These are phyloP conservation scores for Corythoichthys intestinalis DNA, from an alignment of 2,113 vertebrate genomes.

Conservation along the genomic window DNA sequence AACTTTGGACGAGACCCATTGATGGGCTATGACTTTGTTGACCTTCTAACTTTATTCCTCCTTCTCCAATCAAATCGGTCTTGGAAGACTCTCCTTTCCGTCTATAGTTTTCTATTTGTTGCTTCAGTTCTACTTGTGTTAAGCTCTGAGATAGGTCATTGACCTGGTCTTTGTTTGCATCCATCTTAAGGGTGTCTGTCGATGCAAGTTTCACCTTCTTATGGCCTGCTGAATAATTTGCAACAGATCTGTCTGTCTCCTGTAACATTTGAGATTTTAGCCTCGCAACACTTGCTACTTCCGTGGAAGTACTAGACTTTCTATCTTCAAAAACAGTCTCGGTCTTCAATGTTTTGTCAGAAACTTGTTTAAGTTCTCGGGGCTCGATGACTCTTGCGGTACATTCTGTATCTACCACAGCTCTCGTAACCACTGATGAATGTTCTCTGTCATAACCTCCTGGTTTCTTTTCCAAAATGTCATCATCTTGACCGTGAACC, in stretches of 20 bases:
- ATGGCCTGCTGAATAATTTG: not conserved
- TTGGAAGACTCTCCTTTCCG: too few relatives aligned
- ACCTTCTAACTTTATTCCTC: too few relatives aligned
- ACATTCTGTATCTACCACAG: not conserved
- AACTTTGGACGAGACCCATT: too few relatives aligned
- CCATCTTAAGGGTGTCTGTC: constrained; percentile 1
- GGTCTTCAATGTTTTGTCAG: not conserved
- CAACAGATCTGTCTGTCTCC: not conserved
- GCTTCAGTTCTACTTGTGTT: not conserved
- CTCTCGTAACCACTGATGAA: not conserved
- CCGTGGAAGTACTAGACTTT: not conserved
- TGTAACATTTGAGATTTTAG: not conserved
- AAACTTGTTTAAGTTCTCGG: not conserved
- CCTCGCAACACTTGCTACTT: not conserved
- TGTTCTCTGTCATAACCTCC: not conserved
- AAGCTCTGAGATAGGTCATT: not conserved
- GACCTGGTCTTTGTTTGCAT: not conserved
- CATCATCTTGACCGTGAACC: constrained; percentile 17
- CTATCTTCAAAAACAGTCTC: not conserved
- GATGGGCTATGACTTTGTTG: too few relatives aligned
- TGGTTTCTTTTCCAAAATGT: constrained; percentile 9
- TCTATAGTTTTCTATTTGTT: not conserved
- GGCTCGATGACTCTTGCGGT: not conserved
- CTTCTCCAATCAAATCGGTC: too few relatives aligned
- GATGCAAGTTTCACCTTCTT: not conserved